Evolutionary conservation across 2,797 vertebrate genomes (phyloP).

Genomic region (Tadarida brasiliensis): DNA sequence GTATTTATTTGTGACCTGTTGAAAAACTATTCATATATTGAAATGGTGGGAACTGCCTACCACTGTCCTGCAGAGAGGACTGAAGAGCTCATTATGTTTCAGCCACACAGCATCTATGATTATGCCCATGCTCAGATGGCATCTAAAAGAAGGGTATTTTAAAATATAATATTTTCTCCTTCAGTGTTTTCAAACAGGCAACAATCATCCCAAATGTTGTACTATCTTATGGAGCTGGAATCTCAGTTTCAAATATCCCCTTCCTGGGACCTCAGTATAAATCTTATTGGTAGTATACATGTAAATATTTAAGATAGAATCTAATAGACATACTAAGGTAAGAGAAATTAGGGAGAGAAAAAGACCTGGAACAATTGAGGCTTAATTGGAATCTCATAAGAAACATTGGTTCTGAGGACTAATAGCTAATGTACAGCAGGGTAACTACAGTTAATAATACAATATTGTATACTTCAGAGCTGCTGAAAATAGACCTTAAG

Average conservation of each 20-base stretch:
- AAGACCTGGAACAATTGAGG: not conserved
- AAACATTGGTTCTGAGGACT: not conserved
- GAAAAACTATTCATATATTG: slow-evolving; percentile 56
- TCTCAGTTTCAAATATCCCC: not conserved
- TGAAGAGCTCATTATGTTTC: slow-evolving; percentile 49
- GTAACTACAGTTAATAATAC: not conserved
- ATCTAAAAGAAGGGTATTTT: slow-evolving; percentile 30
- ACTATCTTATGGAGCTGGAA: not conserved
- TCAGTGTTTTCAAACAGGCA: slow-evolving; percentile 19
- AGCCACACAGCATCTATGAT: not conserved
- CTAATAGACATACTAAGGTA: not conserved
- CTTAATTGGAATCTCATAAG: not conserved
- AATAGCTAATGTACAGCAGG: not conserved
- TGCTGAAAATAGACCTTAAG: not conserved
- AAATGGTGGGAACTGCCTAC: slow-evolving; percentile 42
- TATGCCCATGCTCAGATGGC: not conserved
- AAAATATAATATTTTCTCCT: slow-evolving; percentile 46
- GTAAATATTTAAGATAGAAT: not conserved
- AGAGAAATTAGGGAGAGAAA: not conserved
- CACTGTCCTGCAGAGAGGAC: not conserved
- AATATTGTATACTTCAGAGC: not conserved
- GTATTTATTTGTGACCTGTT: slow-evolving; percentile 64
- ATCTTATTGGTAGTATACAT: not conserved
- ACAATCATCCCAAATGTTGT: not conserved
- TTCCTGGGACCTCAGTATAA: not conserved